A percentile compares a stretch with the other conserved stretches of the same genome.
Conservation (phyloP, 2,113 vertebrate genomes). For the Amphiprion percula region DNA sequence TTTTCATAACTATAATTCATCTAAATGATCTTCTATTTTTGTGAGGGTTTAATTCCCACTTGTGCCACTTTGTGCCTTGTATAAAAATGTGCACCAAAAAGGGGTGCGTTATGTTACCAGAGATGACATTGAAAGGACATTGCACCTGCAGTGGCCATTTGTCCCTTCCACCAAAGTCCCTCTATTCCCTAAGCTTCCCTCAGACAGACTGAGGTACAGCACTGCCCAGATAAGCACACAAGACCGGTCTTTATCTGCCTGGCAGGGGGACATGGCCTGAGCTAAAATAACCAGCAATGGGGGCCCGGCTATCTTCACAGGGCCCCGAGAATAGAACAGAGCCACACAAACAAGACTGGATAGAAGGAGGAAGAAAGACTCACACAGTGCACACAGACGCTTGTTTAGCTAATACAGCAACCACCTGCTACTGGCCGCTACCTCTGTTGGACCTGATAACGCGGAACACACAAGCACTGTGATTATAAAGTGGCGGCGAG, state of each 20-base stretch:
- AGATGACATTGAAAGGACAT: slow-evolving; percentile 69
- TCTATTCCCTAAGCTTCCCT: slow-evolving; percentile 60
- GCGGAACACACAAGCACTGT: slow-evolving; percentile 50
- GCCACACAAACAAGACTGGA: slow-evolving; percentile 47
- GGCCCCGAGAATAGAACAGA: slow-evolving; percentile 64
- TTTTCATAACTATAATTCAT: slow-evolving; percentile 12
- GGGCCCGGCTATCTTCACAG: slow-evolving; percentile 71
- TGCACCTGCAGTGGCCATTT: slow-evolving; percentile 45
- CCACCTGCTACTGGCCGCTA: slow-evolving; percentile 73
- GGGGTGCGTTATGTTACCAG: slow-evolving; percentile 16
- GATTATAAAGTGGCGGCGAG: slow-evolving; percentile 66
- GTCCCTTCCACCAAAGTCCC: slow-evolving; percentile 54
- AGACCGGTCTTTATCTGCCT: slow-evolving; percentile 75
- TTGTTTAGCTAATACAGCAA: slow-evolving; percentile 73
- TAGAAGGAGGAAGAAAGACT: slow-evolving; percentile 23
- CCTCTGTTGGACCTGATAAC: slow-evolving; percentile 75
- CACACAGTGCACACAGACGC: slow-evolving; percentile 63
- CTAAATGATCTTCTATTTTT: slow-evolving; percentile 12
- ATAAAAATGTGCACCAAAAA: slow-evolving; percentile 23
- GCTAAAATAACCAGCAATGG: slow-evolving; percentile 70
- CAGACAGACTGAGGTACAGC: slow-evolving; percentile 60
- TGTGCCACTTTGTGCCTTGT: slow-evolving; percentile 20
- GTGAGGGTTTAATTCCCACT: slow-evolving; percentile 39
- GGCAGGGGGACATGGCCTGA: slow-evolving; percentile 60
- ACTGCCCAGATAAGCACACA: slow-evolving; percentile 72